A percentile compares a stretch with the other conserved stretches of the same genome.
These are phyloP conservation scores for Lophochroa leadbeateri DNA, from an alignment of 2,113 vertebrate species.

Conservation along the genomic window DNA sequence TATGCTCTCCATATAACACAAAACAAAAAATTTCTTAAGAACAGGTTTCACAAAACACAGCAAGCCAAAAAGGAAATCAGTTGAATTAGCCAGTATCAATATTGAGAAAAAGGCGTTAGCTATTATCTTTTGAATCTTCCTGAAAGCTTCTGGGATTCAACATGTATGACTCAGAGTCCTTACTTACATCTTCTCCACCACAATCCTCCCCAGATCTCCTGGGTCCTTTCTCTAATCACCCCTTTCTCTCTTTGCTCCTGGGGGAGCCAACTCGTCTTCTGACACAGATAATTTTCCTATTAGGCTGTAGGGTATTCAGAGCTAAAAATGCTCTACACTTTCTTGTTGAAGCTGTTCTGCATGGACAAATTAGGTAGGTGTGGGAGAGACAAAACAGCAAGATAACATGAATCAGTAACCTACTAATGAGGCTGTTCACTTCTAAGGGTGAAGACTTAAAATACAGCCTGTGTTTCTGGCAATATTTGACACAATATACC, in stretches of 20 bases:
- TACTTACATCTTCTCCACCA: not conserved
- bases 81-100: not conserved
- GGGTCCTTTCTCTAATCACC: not conserved
- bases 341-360: not conserved
- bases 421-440: not conserved
- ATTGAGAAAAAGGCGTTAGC: not conserved
- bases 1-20: not conserved
- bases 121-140: not conserved
- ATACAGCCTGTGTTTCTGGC: not conserved
- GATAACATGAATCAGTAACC: not conserved
- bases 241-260: not conserved
- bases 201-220: not conserved
- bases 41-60: not conserved
- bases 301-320: not conserved
- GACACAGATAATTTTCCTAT: not conserved
- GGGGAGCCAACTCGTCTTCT: not conserved
- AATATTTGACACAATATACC: not conserved
- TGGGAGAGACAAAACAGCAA: not conserved
- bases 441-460: not conserved
- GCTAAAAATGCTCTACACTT: not conserved
- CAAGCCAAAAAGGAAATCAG: not conserved
- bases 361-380: not conserved
- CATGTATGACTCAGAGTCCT: not conserved
- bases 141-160: not conserved
- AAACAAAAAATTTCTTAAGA: not conserved